Base-by-base conservation (phyloP, 2,888 invertebrate genomes). In the Philonicus albiceps region DNA sequence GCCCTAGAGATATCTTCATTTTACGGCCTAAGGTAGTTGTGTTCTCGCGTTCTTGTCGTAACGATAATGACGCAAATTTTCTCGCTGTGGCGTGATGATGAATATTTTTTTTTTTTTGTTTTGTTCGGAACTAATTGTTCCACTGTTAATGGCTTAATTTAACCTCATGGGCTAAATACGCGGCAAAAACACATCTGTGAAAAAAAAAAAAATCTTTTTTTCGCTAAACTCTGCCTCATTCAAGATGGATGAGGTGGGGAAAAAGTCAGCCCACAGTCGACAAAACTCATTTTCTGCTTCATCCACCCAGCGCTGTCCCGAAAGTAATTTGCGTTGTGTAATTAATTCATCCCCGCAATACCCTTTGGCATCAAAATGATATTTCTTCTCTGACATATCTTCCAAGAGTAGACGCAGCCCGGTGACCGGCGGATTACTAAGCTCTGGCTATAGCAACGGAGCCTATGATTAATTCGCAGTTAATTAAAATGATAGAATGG, bases 401-500 rank as follows among this genome's bases (percentile, higher is more conserved):
- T 34, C 31, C 7, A 34, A 22, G 19, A 76, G 76, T 43, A 34
- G 76, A 40, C 37, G 76, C n/a, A n/a, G n/a, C n/a, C 22, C 37
- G 13, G 40, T 76, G 22, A 37, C 37, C 22, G 34, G 13, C 8
- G 76, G 76, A 40, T 40, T 76, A 22, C 76, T 19, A 27, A 22
- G 0, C 7, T 22, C 55, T 8, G 55, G 6, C 55, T 55, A 22
- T 75, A 37, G 19, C 37, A 34, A 40, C 40, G 16, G 22, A 76
- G 76, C 76, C 43, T 37, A 76, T 76, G 76, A 76, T 76, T 76
- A 76, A 76, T 76, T 76, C 40, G 76, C 76, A 76, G 76, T 76
- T 76, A 76, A 76, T 76, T 76, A 76, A 76, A 76, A 76, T 76
- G 76, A 76, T 76, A 76, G 76, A 76, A 76, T 76, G 13, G 37